Percentiles rank a stretch among this genome's conserved stretches.
Evolutionary conservation across 2,113 vertebrate species (phyloP).

Genomic region (Indicator indicator): DNA sequence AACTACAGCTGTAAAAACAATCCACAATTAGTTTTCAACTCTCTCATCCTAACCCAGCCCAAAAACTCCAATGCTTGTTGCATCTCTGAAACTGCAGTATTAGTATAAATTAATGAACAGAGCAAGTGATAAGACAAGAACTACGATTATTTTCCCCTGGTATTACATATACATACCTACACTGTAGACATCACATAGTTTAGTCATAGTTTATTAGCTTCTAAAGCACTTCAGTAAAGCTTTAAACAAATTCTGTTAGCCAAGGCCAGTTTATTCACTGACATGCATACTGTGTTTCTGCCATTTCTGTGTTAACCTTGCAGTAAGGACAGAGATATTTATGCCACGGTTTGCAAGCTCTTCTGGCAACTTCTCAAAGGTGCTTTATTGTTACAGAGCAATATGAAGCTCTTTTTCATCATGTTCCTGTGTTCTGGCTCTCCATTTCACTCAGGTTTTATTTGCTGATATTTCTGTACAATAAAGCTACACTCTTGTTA

Average conservation of each 20-base stretch:
- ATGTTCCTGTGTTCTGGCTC: not conserved
- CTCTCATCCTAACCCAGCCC: accelerated
- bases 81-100: not conserved
- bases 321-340: not conserved
- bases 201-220: not conserved
- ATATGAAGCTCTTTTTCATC: not conserved
- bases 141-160: not conserved
- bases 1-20: not conserved
- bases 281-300: not conserved
- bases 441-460: not conserved
- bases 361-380: not conserved
- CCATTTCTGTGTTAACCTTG: not conserved
- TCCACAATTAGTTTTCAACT: not conserved
- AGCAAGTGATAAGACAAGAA: not conserved
- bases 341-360: not conserved
- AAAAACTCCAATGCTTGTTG: accelerated
- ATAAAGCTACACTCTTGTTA: not conserved
- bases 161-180: not conserved
- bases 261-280: not conserved
- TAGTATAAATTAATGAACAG: not conserved
- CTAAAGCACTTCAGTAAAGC: not conserved
- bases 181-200: not conserved
- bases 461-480: not conserved
- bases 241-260: not conserved
- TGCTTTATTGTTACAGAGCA: not conserved